Percentiles rank a stretch among this genome's conserved stretches.
phyloP scores from a whole-genome alignment of 2,888 invertebrate species.

The Cantharis rufa region DNA sequence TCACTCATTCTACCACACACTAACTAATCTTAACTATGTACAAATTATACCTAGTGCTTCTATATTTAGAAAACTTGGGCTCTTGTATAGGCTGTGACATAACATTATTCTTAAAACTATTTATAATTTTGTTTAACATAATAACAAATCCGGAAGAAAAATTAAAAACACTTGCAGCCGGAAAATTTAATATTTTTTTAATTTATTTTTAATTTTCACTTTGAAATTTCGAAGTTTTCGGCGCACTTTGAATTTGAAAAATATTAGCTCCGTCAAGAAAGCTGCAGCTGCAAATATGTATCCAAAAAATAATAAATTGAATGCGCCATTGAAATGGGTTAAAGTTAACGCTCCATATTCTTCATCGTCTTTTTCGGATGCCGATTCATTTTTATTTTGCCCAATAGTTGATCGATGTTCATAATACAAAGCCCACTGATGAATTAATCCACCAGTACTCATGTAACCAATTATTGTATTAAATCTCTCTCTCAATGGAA shows the following conservation, averaged over 20 bases:
- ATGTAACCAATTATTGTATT: constrained; percentile 56
- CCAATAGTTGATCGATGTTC: not conserved
- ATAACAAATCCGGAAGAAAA: not conserved
- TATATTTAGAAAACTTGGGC: not conserved
- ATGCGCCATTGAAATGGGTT: constrained; percentile 36
- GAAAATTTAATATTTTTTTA: not conserved
- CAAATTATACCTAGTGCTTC: not conserved
- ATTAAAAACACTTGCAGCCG: not conserved
- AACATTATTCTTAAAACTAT: not conserved
- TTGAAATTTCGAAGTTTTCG: not conserved
- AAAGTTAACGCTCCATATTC: constrained; percentile 28
- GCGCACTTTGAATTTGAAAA: not conserved
- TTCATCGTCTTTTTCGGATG: constrained; percentile 4
- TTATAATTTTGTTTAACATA: not conserved
- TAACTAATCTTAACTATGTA: not conserved
- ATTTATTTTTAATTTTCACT: not conserved
- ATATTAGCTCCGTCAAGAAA: constrained; percentile 22
- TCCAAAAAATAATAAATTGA: constrained; percentile 32
- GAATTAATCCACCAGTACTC: constrained; percentile 59
- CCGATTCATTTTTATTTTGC: not conserved
- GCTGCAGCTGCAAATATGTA: constrained; percentile 12
- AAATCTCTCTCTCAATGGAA: constrained; percentile 59
- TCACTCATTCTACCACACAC: not conserved
- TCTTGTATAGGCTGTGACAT: not conserved
- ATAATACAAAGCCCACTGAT: constrained; percentile 49